Percentiles rank a stretch among this genome's conserved stretches.
Conservation (phyloP, 2,888 invertebrate species). For the Bellardia bayeri region DNA sequence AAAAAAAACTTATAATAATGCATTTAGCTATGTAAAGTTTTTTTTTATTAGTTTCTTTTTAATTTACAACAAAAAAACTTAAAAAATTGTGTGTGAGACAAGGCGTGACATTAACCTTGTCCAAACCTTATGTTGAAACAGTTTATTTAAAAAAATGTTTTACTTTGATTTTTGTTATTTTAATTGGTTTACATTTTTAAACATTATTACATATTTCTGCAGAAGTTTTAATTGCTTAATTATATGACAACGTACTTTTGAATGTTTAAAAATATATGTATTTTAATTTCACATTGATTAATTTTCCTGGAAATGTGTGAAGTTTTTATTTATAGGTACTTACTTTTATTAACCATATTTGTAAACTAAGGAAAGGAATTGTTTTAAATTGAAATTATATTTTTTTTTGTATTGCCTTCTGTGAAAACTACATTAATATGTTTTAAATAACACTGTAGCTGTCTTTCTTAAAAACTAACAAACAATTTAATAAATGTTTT, state of each 20-base stretch:
- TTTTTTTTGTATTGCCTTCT: slow-evolving; percentile 50
- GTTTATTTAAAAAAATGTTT: neutral
- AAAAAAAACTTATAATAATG: slow-evolving; percentile 25
- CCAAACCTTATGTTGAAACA: neutral
- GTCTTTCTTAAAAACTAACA: slow-evolving; percentile 33
- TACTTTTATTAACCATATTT: slow-evolving; percentile 54
- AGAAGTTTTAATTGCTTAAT: slow-evolving; percentile 7
- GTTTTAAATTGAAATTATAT: slow-evolving; percentile 42
- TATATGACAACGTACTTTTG: no score
- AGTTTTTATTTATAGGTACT: slow-evolving; percentile 49
- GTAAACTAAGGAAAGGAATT: slow-evolving; percentile 43
- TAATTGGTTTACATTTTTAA: neutral
- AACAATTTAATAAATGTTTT: slow-evolving; percentile 59
- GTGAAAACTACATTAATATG: slow-evolving; percentile 45
- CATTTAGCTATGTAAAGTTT: slow-evolving; percentile 18
- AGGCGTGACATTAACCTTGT: slow-evolving; percentile 65
- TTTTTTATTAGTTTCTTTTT: neutral
- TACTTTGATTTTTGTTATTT: slow-evolving; percentile 8
- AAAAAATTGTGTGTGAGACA: slow-evolving; percentile 26
- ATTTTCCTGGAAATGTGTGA: slow-evolving; percentile 56
- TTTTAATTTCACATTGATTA: slow-evolving; percentile 51
- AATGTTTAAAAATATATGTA: no score
- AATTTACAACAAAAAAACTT: neutral
- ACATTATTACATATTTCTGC: slow-evolving; percentile 2
- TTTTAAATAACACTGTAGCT: slow-evolving; percentile 21